A percentile compares a stretch with the other conserved stretches of the same genome.
Conservation (phyloP, 2,888 invertebrate species). For the Sphaerophoria taeniata region DNA sequence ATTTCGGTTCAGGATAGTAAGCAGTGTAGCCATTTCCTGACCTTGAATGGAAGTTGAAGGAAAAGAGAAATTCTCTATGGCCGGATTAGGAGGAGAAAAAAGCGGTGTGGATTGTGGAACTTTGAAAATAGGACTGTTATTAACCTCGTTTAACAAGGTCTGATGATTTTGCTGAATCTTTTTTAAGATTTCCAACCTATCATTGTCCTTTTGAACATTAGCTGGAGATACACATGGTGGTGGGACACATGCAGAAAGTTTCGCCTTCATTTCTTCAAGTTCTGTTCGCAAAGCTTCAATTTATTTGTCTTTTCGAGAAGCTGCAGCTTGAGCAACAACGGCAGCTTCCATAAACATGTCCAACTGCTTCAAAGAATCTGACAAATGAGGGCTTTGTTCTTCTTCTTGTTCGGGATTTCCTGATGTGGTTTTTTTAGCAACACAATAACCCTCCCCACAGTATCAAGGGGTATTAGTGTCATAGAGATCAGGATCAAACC, state of each 20-base stretch:
- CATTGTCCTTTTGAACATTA: background rate
- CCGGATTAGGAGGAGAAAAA: background rate
- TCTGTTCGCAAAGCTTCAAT: background rate
- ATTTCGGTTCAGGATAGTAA: constrained; percentile 1
- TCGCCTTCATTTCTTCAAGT: background rate
- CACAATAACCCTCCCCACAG: background rate
- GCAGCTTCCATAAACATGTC: constrained; percentile 8
- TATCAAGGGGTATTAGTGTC: background rate
- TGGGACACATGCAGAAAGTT: background rate
- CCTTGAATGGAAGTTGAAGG: background rate
- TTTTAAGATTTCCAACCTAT: constrained; percentile 1
- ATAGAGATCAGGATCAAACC: background rate
- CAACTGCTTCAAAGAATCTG: background rate
- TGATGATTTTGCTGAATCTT: constrained; percentile 6
- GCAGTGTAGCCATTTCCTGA: background rate
- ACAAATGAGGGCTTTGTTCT: background rate
- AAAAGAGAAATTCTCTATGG: background rate
- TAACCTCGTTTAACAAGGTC: background rate
- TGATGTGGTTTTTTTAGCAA: too few relatives aligned
- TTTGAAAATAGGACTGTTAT: background rate
- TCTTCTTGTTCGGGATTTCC: background rate
- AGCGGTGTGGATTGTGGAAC: background rate
- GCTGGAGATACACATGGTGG: background rate
- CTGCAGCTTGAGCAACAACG: constrained; percentile 4
- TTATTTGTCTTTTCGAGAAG: background rate